Base-by-base conservation (phyloP, 2,888 invertebrate species). In the Watsonalla cultraria region DNA sequence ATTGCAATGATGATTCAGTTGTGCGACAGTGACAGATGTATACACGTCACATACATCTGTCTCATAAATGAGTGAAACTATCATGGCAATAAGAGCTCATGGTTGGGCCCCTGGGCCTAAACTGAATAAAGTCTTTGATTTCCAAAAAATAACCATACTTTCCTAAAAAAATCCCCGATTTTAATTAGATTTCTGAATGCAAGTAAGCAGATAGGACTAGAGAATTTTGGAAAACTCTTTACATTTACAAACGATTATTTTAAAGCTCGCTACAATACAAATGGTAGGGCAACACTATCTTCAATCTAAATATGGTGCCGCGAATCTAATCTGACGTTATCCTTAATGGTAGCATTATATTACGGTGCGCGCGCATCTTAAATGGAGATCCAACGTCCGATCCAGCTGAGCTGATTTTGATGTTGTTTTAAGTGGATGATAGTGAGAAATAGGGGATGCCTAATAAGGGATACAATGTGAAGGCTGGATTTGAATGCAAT, bases 401-500 rank as follows among this genome's bases (percentile, higher is more conserved):
- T 72, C 48, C 37, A 49, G 65, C 69, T 78, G 80, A 78, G 72
- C 66, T 64, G 81, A 81, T 82, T 82, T 82, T 82, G 82, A 83
- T 84, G 80, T 79, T 75, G 72, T 65, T 77, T 71, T 74, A 80
- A 81, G 73, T 71, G 70, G 65, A 67, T 62, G 78, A 82, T 84
- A 83, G 72, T 59, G 62, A 54, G 58, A 61, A 64, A 71, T 68
- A 63, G 61, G 58, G 55, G 64, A 61, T 57, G 59, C 63, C 61
- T 14, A 51, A 14, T 72, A 65, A 66, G 72, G 70, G 48, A 53
- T 60, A 72, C 67, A 69, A 73, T 61, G 54, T 57, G 59, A 57
- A 58, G 46, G 9, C 7, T 34, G 14, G 8, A 42, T 42, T 42
- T 49, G 49, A 49, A 49, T 49, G 49, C 37, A 49, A 49, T 49